A percentile compares a stretch with the other conserved stretches of the same genome.
Conservation (phyloP, 2,888 invertebrate genomes). For the Coremacera marginata region DNA sequence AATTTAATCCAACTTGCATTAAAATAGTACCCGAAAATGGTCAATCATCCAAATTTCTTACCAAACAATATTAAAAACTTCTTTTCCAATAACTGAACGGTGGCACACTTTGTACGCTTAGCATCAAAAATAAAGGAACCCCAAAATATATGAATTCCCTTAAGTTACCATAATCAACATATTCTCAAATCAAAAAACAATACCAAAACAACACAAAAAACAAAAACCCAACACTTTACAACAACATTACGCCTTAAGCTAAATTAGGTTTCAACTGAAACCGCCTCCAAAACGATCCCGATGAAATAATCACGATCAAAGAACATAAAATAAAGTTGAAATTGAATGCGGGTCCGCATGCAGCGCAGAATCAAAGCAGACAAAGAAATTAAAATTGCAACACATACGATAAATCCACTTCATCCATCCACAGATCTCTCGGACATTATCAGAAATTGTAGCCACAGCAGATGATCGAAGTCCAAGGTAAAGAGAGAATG, state of each 20-base stretch:
- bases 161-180: neutral
- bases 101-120: slow-evolving; percentile 26
- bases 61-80: no score
- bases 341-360: neutral
- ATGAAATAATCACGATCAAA: slow-evolving; percentile 30
- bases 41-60: no score
- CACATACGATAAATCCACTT: neutral
- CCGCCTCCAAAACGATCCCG: slow-evolving; percentile 50
- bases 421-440: neutral
- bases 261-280: slow-evolving; percentile 60
- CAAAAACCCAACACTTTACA: slow-evolving; percentile 38
- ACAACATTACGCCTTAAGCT: slow-evolving; percentile 51
- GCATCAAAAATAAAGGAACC: neutral
- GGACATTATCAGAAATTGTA: neutral
- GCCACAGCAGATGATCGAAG: neutral
- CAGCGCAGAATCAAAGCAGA: slow-evolving; percentile 10
- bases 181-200: neutral
- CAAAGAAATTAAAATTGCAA: slow-evolving; percentile 13
- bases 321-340: slow-evolving; percentile 10
- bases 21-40: no score
- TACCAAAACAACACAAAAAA: neutral
- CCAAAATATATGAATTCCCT: neutral
- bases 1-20: no score
- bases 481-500: neutral
- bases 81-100: neutral